Evolutionary conservation across 2,113 vertebrate species (phyloP), one percentile per base, ranked within the genome.

Genomic region (Phoxinus phoxinus): DNA sequence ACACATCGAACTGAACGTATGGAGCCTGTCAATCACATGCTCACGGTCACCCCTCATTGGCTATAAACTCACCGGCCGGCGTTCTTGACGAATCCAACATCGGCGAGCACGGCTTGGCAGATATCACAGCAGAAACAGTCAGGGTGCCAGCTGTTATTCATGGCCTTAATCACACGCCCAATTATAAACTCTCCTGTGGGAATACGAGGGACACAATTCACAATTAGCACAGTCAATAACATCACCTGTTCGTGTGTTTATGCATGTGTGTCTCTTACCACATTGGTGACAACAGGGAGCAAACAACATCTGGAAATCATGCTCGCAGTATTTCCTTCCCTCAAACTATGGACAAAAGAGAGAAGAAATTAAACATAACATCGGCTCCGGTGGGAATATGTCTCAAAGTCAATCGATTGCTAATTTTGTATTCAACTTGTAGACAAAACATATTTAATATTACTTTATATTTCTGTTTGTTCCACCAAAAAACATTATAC

Each of bases 91-190:
- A 99, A 99, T 71, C 98, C 98, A 85, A 99, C 97, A 78, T 99
- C 98, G 0, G 98, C 98, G 84, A 99, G 90, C 72, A 99, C 96
- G 79, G 95, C 89, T 89, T 98, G 94, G 91, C 98, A 99, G 90
- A 99, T 96, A 90, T 99, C 96, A 88, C 98, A 99, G 94, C 97
- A 94, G 95, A 99, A 99, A 90, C 98, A 99, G 87, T 98, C 97
- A 0, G 98, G 98, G 88, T 99, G 98, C 98, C 98, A 99, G 92
- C 98, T 99, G 79, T 99, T 99, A 93, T 99, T 99, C 98, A 99
- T 99, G 90, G 98, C 98, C 94, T 99, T 99, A 94, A 99, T 99
- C 90, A 99, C 98, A 78, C 98, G 97, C 81, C 98, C 98, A 59
- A 99, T 99, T 93, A 99, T 99, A 92, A 99, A 99, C 90, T 99